Percentiles rank a stretch among this genome's conserved stretches.
phyloP scores from a whole-genome alignment of 2,888 invertebrate genomes.

The Ditylenchus weischeri region DNA sequence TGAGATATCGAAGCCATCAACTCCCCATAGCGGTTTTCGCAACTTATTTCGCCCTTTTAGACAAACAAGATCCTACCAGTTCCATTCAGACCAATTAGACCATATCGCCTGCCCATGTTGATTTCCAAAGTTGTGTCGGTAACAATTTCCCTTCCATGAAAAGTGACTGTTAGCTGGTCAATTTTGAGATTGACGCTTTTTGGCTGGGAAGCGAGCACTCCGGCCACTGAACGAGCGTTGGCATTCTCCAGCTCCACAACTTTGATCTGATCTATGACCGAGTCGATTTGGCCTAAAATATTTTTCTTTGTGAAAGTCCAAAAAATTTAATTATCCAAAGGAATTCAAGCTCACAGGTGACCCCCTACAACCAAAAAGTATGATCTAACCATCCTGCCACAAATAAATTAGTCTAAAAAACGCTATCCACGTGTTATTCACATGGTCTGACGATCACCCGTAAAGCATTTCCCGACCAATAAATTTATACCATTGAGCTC shows the following conservation, averaged over 20 bases:
- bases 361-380: too few relatives aligned
- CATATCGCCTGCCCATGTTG: constrained; percentile 94
- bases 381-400: too few relatives aligned
- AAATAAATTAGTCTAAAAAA: too few relatives aligned
- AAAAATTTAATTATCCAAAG: too few relatives aligned
- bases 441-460: constrained; percentile 12
- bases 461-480: neutral
- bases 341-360: too few relatives aligned
- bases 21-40: too few relatives aligned
- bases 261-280: constrained; percentile 55
- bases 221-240: constrained; percentile 87
- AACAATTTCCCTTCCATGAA: constrained; percentile 92
- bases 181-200: constrained; percentile 94
- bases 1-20: neutral
- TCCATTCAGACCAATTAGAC: constrained; percentile 93
- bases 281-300: constrained; percentile 39
- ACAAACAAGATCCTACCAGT: constrained; percentile 70
- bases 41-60: too few relatives aligned
- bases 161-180: constrained; percentile 80
- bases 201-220: constrained; percentile 88
- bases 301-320: too few relatives aligned
- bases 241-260: constrained; percentile 76
- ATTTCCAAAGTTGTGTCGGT: constrained; percentile 92
- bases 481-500: constrained; percentile 1
- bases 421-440: neutral